A percentile compares a stretch with the other conserved stretches of the same genome.
Conservation (phyloP, 2,888 invertebrate species). For the Polydrusus tereticollis region DNA sequence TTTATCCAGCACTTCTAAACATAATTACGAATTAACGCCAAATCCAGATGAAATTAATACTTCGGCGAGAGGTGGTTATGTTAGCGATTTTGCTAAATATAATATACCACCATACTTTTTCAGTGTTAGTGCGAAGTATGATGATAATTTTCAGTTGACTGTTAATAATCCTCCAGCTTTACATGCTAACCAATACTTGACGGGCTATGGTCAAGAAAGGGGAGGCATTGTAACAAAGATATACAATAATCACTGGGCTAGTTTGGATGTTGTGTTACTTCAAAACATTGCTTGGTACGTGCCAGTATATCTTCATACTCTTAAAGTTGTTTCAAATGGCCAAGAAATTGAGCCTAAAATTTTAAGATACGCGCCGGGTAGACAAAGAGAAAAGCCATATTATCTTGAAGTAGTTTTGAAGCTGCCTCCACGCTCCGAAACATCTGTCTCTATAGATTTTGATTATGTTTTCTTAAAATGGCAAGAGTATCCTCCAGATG, state of each 20-base stretch:
- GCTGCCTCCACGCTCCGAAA: conserved; percentile 84
- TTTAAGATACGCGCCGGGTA: conserved; percentile 80
- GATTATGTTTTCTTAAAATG: conserved; percentile 97
- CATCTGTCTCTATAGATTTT: conserved; percentile 88
- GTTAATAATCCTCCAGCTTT: conserved; percentile 77
- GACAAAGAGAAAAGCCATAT: conserved; percentile 86
- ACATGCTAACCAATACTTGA: conserved; percentile 84
- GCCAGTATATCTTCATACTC: conserved; percentile 90
- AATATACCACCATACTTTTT: conserved; percentile 70
- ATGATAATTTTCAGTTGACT: conserved; percentile 62
- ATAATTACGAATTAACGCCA: conserved; percentile 76
- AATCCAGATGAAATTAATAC: conserved; percentile 71
- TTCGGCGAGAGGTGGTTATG: conserved; percentile 79
- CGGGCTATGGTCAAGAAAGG: conserved; percentile 91
- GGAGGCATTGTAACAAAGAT: conserved; percentile 91
- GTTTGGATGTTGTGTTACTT: conserved; percentile 83
- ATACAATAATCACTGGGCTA: conserved; percentile 82
- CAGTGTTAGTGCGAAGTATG: conserved; percentile 73
- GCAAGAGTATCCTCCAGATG: conserved; percentile 99
- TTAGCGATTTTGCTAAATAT: conserved; percentile 73
- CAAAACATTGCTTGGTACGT: conserved; percentile 91
- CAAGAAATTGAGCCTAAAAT: conserved; percentile 72
- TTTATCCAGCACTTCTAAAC: conserved; percentile 74
- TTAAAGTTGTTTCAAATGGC: conserved; percentile 74
- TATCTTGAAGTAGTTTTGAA: conserved; percentile 88